Base-by-base conservation (phyloP, 1,140 invertebrate species). In the Mactra quadrangularis region DNA sequence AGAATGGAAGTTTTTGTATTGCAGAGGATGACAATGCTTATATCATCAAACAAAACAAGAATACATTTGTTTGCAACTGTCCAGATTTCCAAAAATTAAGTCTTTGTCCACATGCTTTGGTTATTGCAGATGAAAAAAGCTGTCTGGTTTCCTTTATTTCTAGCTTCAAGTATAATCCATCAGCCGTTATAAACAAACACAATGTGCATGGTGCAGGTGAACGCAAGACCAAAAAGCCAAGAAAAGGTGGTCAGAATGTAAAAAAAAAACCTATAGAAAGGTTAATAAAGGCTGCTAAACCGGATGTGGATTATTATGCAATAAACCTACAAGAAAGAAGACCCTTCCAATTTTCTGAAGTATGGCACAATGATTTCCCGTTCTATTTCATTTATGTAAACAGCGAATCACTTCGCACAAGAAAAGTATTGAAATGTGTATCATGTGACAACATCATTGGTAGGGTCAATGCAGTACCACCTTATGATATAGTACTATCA, bases 351-450 rank as follows among this genome's bases (percentile, higher is more conserved):
- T 70, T 70, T 70, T 70, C 66, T 70, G 66, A 70, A 70, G 66
- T 70, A 70, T 70, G 66, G 66, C 66, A 70, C 66, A 70, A 70
- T 70, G 66, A 70, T 70, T 70, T 70, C 66, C 66, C 66, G 66
- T 70, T 70, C 60, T 64, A 64, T 64, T 64, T 64, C 60, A 64
- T 64, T 64, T 64, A 64, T 64, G 60, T 64, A 64, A 64, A 64
- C 60, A 64, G 60, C 38, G 60, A 64, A 38, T 38, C 60, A 64
- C 60, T 64, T 64, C 60, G 66, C 66, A 70, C 66, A 70, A 70
- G 66, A 70, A 70, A 70, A 70, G 66, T 70, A 70, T 70, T 70
- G 66, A 70, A 70, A 70, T 70, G 66, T 70, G 66, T 70, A 70
- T 70, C 66, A 70, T 70, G 66, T 64, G 60, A 64, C 60, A 64